A percentile compares a stretch with the other conserved stretches of the same genome.
Evolutionary conservation across 2,113 vertebrate species (phyloP).

Genomic region (Struthio camelus): DNA sequence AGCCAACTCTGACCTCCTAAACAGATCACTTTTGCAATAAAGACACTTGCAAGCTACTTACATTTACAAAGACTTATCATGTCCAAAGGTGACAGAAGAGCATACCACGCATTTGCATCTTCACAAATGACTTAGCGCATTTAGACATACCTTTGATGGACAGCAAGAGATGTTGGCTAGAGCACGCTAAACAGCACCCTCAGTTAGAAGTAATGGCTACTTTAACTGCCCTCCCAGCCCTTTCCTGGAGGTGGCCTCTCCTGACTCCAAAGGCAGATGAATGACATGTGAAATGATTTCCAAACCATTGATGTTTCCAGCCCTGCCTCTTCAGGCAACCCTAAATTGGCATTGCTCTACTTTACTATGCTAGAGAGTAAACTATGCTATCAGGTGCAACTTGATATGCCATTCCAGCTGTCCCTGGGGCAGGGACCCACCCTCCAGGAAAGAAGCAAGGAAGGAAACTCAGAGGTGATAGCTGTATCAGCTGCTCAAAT

Average conservation of each 20-base stretch:
- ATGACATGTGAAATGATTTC: not conserved
- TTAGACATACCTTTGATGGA: not conserved
- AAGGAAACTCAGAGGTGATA: not conserved
- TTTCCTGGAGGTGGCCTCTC: not conserved
- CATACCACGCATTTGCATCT: not conserved
- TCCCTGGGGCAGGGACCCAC: not conserved
- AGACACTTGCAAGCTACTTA: not conserved
- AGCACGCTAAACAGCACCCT: not conserved
- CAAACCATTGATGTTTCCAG: not conserved
- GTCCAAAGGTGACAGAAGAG: not conserved
- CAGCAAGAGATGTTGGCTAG: not conserved
- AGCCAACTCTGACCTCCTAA: not conserved
- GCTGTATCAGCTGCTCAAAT: not conserved
- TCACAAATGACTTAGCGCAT: not conserved
- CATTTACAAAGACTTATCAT: not conserved
- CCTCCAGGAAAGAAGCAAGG: not conserved
- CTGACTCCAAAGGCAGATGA: not conserved
- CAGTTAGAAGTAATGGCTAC: not conserved
- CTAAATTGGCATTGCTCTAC: accelerated
- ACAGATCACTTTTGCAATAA: not conserved
- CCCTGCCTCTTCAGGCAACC: not conserved
- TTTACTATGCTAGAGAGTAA: not conserved
- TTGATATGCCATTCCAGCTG: not conserved
- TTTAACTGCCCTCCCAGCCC: not conserved
- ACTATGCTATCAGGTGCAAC: not conserved